Evolutionary conservation across 2,888 invertebrate species (phyloP).

Genomic region (Linnaemya vulpina): DNA sequence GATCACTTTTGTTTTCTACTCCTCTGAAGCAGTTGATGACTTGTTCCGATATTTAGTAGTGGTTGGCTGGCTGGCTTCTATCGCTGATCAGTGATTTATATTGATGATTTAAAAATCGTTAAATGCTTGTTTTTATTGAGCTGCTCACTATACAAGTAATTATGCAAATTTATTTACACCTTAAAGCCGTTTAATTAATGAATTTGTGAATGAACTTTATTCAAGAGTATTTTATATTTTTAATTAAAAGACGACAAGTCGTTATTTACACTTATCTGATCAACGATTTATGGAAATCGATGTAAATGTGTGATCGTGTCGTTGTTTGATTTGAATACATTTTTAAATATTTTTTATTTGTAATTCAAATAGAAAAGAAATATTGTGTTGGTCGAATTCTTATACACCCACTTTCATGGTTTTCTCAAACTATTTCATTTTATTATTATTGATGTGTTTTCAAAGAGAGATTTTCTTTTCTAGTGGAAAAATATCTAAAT

Average conservation of each 20-base stretch:
- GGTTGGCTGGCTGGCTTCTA: not conserved
- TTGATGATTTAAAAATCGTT: conserved; percentile 34
- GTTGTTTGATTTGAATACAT: conserved; percentile 35
- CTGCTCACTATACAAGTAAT: conserved; percentile 21
- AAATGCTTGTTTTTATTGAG: conserved; percentile 35
- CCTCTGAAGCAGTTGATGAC: not conserved
- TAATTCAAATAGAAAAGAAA: conserved; percentile 11
- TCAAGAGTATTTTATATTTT: not conserved
- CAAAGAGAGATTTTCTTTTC: too few relatives aligned
- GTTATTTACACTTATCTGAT: not conserved
- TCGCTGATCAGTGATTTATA: conserved; percentile 33
- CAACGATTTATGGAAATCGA: conserved; percentile 8
- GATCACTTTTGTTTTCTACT: conserved; percentile 18
- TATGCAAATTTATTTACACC: conserved; percentile 56
- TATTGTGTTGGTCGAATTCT: not conserved
- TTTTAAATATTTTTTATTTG: conserved; percentile 7
- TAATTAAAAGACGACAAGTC: not conserved
- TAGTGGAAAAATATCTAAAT: too few relatives aligned
- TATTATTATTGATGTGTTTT: too few relatives aligned
- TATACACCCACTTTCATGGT: conserved; percentile 5
- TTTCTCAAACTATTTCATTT: not conserved
- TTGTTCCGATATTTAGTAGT: conserved; percentile 17
- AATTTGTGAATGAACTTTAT: conserved; percentile 26
- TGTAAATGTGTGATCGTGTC: conserved; percentile 34
- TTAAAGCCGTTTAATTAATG: conserved; percentile 44